Conservation (phyloP, 2,797 vertebrate genomes). For the Avahi laniger region DNA sequence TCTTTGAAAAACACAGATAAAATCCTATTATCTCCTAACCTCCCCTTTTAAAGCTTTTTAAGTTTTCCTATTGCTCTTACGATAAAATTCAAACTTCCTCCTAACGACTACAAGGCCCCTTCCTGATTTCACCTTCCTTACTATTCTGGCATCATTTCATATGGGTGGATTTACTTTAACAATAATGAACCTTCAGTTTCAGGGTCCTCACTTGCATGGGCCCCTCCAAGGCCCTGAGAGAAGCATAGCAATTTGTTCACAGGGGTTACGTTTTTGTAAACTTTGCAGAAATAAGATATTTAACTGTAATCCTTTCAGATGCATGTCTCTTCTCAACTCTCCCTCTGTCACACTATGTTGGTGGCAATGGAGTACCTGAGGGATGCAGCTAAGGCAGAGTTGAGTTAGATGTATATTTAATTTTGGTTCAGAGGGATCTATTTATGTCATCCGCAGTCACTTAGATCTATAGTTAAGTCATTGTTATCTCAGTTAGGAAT, state of each 20-base stretch:
- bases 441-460: background rate
- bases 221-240: background rate
- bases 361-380: background rate
- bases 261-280: background rate
- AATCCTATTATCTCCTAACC: background rate
- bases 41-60: background rate
- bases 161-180: background rate
- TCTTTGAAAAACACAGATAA: background rate
- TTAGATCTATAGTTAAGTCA: background rate
- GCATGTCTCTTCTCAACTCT: background rate
- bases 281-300: background rate
- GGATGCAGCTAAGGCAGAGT: background rate
- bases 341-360: background rate
- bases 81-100: background rate
- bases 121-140: background rate
- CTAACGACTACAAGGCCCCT: background rate
- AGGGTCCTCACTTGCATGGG: background rate
- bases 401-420: background rate
- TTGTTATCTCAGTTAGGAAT: background rate
- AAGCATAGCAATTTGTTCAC: background rate
- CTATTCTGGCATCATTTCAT: background rate
- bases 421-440: background rate
- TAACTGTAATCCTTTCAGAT: background rate
- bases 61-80: background rate
- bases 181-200: background rate